These are phyloP conservation scores for Crocodylus rhombifer DNA, from an alignment of 2,797 vertebrate genomes.

Conservation along the genomic window DNA sequence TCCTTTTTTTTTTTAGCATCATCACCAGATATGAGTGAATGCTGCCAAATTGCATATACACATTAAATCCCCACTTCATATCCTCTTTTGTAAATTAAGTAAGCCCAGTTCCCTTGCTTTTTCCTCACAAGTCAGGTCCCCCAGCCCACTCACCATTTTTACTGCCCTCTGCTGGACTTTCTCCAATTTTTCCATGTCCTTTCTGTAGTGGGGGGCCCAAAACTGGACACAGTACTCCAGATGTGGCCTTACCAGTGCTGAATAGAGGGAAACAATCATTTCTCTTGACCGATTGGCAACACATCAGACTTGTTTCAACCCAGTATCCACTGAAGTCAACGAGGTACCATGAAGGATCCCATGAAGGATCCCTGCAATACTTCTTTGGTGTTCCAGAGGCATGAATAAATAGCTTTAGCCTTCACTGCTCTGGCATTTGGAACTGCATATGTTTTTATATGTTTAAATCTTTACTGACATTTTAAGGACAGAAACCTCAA, in stretches of 20 bases:
- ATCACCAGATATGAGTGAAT: background rate
- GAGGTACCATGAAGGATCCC: background rate
- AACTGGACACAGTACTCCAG: too few species aligned
- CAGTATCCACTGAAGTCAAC: background rate
- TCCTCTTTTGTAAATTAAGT: too few species aligned
- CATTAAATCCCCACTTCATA: too few species aligned
- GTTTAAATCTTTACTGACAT: background rate
- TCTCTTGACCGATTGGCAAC: too few species aligned
- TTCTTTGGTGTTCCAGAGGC: background rate
- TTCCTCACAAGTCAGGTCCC: too few species aligned
- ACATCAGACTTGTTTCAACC: background rate
- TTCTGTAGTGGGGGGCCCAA: too few species aligned
- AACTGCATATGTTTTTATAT: background rate
- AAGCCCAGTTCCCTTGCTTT: too few species aligned
- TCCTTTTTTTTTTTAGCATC: background rate
- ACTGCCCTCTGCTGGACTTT: too few species aligned
- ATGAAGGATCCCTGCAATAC: background rate
- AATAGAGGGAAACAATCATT: too few species aligned
- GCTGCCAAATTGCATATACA: background rate
- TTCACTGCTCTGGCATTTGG: background rate
- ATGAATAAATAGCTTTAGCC: background rate
- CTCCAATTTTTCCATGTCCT: too few species aligned
- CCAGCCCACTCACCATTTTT: too few species aligned
- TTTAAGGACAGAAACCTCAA: background rate
- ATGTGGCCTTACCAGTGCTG: too few species aligned